Conservation (phyloP, 2,797 vertebrate genomes). For the Argentina silus region DNA sequence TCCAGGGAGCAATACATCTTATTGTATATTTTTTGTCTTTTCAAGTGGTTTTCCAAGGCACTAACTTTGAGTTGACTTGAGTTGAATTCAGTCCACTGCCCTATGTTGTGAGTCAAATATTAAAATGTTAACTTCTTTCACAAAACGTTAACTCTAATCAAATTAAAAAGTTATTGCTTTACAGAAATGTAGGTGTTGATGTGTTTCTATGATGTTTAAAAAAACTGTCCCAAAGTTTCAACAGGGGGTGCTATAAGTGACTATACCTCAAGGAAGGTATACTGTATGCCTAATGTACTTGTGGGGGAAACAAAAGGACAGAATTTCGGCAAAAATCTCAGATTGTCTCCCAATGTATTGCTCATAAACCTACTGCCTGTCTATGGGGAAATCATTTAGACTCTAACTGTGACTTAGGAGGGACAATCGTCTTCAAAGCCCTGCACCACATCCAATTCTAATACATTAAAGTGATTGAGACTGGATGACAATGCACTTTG, state of each 20-base stretch:
- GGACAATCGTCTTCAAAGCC: constrained; percentile 18
- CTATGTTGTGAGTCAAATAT: not conserved
- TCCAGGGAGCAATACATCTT: not conserved
- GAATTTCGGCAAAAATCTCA: constrained; percentile 22
- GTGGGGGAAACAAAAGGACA: constrained; percentile 4
- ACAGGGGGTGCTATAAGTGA: not conserved
- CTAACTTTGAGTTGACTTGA: not conserved
- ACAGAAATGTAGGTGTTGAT: not conserved
- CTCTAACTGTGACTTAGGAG: not conserved
- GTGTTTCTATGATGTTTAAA: not conserved
- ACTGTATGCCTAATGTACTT: not conserved
- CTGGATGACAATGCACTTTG: constrained; percentile 14
- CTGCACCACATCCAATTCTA: constrained; percentile 6
- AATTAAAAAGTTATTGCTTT: not conserved
- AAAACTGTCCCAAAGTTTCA: not conserved
- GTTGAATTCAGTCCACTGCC: not conserved
- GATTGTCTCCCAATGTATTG: constrained; percentile 20
- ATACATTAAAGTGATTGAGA: constrained; percentile 13
- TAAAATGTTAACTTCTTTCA: not conserved
- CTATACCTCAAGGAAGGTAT: not conserved
- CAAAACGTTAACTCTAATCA: too few species aligned
- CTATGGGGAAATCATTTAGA: not conserved
- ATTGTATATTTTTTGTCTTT: not conserved
- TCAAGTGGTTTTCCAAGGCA: not conserved
- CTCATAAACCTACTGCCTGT: constrained; percentile 10